A percentile compares a stretch with the other conserved stretches of the same genome.
Evolutionary conservation across 1,140 invertebrate species (phyloP).

Genomic region (Tetragonula clypearis): DNA sequence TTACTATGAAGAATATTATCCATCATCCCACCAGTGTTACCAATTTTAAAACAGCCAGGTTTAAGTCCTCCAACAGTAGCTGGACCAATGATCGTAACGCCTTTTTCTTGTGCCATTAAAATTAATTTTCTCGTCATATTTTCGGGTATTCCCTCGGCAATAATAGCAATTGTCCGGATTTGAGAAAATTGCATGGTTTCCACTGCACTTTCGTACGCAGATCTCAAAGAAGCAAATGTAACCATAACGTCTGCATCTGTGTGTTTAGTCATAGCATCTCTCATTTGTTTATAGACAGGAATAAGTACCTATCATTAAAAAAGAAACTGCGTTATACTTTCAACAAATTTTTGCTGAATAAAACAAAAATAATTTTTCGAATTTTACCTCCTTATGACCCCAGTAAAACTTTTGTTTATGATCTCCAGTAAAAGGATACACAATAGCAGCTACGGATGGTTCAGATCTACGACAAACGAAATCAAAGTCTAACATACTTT

Average conservation of each 20-base stretch:
- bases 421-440: conserved; percentile 99
- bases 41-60: conserved; percentile 99
- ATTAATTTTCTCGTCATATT: conserved; percentile 98
- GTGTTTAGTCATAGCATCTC: conserved; percentile 97
- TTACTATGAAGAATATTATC: conserved; percentile 99
- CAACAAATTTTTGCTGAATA: neutral
- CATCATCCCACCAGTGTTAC: conserved; percentile 99
- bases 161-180: conserved; percentile 98
- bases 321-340: conserved; percentile 13
- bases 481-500: conserved; percentile 99
- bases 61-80: conserved; percentile 99
- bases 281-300: conserved; percentile 98
- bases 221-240: conserved; percentile 99
- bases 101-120: conserved; percentile 90
- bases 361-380: neutral
- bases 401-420: conserved; percentile 99
- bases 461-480: conserved; percentile 96
- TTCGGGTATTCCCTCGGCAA: conserved; percentile 99
- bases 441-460: conserved; percentile 96
- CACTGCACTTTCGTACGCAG: conserved; percentile 98
- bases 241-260: conserved; percentile 97
- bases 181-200: conserved; percentile 96
- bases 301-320: conserved; percentile 73
- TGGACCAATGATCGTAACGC: conserved; percentile 85
- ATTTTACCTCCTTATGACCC: conserved; percentile 95